A percentile compares a stretch with the other conserved stretches of the same genome.
phyloP scores from a whole-genome alignment of 2,888 invertebrate species.

The Latrodectus elegans region DNA sequence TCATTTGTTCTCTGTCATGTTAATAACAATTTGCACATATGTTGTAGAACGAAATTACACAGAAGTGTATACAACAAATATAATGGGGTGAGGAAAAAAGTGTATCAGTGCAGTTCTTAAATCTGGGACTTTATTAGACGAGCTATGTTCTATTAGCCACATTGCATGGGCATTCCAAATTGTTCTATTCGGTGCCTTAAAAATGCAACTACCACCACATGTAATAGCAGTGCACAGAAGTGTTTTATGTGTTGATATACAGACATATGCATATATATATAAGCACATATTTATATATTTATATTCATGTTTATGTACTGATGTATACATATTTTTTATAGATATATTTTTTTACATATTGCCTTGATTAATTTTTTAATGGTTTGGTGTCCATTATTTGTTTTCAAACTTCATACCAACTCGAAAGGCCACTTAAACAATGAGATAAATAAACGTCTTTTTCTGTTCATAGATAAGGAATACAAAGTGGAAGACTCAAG shows the following conservation, averaged over 20 bases:
- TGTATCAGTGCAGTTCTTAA: constrained; percentile 67
- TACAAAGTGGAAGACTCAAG: constrained; percentile 69
- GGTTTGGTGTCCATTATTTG: constrained; percentile 55
- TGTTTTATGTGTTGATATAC: constrained; percentile 47
- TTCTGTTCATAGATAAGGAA: constrained; percentile 68
- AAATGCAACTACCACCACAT: constrained; percentile 63
- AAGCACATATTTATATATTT: constrained; percentile 46
- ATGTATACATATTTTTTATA: constrained; percentile 47
- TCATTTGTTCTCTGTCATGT: constrained; percentile 30
- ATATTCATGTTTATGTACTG: constrained; percentile 47
- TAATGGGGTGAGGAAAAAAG: constrained; percentile 64
- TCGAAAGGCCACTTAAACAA: constrained; percentile 67
- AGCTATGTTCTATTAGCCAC: constrained; percentile 64
- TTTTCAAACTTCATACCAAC: constrained; percentile 61
- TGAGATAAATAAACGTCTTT: constrained; percentile 68
- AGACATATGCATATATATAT: constrained; percentile 43
- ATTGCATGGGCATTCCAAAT: constrained; percentile 61
- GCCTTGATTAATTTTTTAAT: constrained; percentile 60
- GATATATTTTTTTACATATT: constrained; percentile 64
- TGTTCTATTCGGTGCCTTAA: constrained; percentile 63
- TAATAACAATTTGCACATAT: constrained; percentile 56
- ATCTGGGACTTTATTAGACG: constrained; percentile 63
- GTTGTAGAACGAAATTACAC: constrained; percentile 58
- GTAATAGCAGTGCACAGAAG: constrained; percentile 63
- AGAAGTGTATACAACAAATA: constrained; percentile 66